phyloP scores from a whole-genome alignment of 2,113 vertebrate genomes.

The Ptilorrhoa leucosticta region DNA sequence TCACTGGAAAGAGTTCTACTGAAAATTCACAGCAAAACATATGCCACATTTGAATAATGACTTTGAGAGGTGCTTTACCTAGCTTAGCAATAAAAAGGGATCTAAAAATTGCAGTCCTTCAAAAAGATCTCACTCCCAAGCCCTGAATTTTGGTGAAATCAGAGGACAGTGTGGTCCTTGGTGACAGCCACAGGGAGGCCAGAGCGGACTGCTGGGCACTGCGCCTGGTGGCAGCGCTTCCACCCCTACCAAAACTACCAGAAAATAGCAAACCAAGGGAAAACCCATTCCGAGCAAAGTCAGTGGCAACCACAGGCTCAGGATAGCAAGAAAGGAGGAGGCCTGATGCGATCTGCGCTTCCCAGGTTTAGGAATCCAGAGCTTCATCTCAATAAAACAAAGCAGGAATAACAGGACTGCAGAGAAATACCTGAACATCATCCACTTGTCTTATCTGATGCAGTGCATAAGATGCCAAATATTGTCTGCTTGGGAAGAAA shows the following conservation, averaged over 20 bases:
- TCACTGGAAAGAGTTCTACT: constrained; percentile 26
- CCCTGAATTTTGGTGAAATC: neutral
- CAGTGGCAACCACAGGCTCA: neutral
- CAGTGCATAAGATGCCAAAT: neutral
- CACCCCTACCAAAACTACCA: neutral
- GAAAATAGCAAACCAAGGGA: neutral
- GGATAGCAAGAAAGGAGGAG: neutral
- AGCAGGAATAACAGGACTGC: constrained; percentile 29
- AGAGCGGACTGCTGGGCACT: neutral
- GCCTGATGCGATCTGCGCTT: neutral
- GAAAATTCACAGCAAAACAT: constrained; percentile 37
- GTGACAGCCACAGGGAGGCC: neutral
- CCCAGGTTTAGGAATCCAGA: neutral
- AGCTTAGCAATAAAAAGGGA: neutral
- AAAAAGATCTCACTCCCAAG: neutral
- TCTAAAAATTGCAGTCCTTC: neutral
- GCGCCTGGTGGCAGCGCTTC: accelerated
- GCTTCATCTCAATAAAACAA: neutral
- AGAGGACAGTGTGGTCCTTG: neutral
- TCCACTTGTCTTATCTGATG: neutral
- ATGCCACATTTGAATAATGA: constrained; percentile 32
- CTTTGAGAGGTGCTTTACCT: constrained; percentile 26
- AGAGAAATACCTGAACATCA: neutral
- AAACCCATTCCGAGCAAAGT: neutral
- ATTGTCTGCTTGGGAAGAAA: neutral